Percentiles rank a stretch among this genome's conserved stretches.
Conservation (phyloP, 2,888 invertebrate species). For the Hypomecis punctinalis region DNA sequence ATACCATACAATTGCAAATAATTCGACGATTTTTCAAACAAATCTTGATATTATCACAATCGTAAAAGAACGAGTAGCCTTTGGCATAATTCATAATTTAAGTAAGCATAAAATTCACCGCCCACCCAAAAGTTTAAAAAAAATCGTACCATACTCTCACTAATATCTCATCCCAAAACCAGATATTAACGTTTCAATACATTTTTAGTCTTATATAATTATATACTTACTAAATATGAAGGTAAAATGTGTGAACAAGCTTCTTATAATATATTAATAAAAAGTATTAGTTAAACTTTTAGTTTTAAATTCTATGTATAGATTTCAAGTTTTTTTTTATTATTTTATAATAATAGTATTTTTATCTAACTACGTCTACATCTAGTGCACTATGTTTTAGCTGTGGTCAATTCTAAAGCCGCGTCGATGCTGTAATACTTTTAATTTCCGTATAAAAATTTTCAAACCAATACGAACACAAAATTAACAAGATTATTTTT, state of each 20-base stretch:
- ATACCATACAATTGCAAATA: slow-evolving; percentile 37
- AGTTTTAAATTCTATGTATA: slow-evolving; percentile 83
- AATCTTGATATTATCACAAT: slow-evolving; percentile 66
- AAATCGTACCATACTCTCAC: slow-evolving; percentile 65
- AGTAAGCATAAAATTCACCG: slow-evolving; percentile 48
- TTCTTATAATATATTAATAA: slow-evolving; percentile 82
- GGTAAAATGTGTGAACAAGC: slow-evolving; percentile 85
- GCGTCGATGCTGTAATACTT: slow-evolving; percentile 60
- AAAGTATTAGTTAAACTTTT: slow-evolving; percentile 83
- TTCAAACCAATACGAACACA: no score
- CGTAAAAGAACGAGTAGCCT: slow-evolving; percentile 68
- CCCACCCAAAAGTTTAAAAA: slow-evolving; percentile 57
- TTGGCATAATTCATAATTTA: slow-evolving; percentile 62
- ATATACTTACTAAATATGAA: slow-evolving; percentile 80
- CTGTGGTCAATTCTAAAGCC: slow-evolving; percentile 81
- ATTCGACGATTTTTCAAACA: slow-evolving; percentile 41
- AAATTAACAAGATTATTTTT: no score
- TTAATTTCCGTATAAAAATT: slow-evolving; percentile 37
- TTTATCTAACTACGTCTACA: slow-evolving; percentile 80
- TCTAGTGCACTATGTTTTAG: slow-evolving; percentile 83
- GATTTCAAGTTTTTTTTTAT: slow-evolving; percentile 80
- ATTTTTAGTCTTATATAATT: slow-evolving; percentile 70
- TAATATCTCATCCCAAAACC: slow-evolving; percentile 63
- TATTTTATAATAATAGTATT: slow-evolving; percentile 78
- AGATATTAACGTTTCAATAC: slow-evolving; percentile 53